Base-by-base conservation (phyloP, 2,888 invertebrate species). In the Athripsodes cinereus region DNA sequence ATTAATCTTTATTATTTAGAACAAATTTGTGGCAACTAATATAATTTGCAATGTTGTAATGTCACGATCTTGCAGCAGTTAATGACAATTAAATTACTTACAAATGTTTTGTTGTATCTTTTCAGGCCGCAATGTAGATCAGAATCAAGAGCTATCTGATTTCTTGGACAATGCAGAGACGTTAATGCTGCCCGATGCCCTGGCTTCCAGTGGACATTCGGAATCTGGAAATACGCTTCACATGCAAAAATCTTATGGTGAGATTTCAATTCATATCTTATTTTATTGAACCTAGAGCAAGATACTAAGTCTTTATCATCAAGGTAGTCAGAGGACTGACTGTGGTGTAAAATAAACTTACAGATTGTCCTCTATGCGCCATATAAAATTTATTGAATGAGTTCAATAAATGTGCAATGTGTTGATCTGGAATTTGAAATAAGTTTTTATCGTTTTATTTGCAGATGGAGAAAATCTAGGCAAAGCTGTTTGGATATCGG, bases 401-500 rank as follows among this genome's bases (percentile, higher is more conserved):
- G n/a, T n/a, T n/a, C n/a, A n/a, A n/a, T n/a, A n/a, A n/a, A n/a
- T n/a, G n/a, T n/a, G n/a, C n/a, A n/a, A n/a, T n/a, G n/a, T n/a
- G n/a, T n/a, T n/a, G n/a, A n/a, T n/a, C n/a, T n/a, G n/a, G n/a
- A n/a, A n/a, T n/a, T n/a, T n/a, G n/a, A n/a, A n/a, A n/a, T n/a
- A n/a, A n/a, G n/a, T n/a, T n/a, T n/a, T n/a, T n/a, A n/a, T 53
- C 8, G 8, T 10, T 47, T 13, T 54, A 19, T 22, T 55, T 55
- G 47, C 48, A 55, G 55, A 44, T 57, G 63, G 52, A 5, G 60
- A 54, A 13, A 51, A 46, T 35, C 55, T 60, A 2, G 62, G 60
- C 13, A 55, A 60, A 59, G 81, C 85, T 13, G 80, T 80, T 65
- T 91, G 93, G 90, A 82, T 83, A 63, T 88, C 90, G 0, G 74